Conservation (phyloP, 1,140 invertebrate genomes). For the Bombus affinis region DNA sequence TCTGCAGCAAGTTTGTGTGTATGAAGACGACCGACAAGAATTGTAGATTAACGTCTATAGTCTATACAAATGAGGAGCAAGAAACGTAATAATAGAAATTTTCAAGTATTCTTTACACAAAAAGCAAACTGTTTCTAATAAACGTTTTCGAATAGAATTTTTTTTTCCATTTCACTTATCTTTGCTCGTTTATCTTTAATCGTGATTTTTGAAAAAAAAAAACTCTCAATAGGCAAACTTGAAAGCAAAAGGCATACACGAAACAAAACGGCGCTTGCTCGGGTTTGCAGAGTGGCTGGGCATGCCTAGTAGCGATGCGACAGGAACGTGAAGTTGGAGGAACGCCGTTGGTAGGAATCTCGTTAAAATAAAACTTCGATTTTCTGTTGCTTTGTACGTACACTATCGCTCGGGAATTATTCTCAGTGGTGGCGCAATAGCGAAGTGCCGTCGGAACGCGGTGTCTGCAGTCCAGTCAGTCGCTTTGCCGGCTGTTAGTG, state of each 20-base stretch:
- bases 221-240: neutral
- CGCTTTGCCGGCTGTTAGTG: slow-evolving; percentile 38
- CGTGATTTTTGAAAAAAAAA: neutral
- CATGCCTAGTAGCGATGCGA: slow-evolving; percentile 20
- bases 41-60: too few species aligned
- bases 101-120: neutral
- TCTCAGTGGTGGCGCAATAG: slow-evolving; percentile 45
- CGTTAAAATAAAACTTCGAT: slow-evolving; percentile 50
- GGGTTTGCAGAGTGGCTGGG: neutral
- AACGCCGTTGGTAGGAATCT: slow-evolving; percentile 12
- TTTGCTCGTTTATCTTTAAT: neutral
- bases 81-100: too few species aligned
- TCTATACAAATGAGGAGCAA: too few species aligned
- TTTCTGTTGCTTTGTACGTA: slow-evolving; percentile 9
- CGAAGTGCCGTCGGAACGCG: slow-evolving; percentile 10
- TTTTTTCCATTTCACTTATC: neutral
- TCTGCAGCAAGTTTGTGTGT: too few species aligned
- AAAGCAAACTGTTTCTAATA: neutral
- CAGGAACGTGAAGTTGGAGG: neutral
- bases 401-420: slow-evolving; percentile 31
- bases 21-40: too few species aligned
- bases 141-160: neutral
- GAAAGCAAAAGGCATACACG: neutral
- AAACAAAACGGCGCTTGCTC: neutral
- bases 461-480: slow-evolving; percentile 26